Percentiles rank a stretch among this genome's conserved stretches.
These are phyloP conservation scores for Aphaenogaster ashmeadi DNA, from an alignment of 1,140 invertebrate species.

Conservation along the genomic window DNA sequence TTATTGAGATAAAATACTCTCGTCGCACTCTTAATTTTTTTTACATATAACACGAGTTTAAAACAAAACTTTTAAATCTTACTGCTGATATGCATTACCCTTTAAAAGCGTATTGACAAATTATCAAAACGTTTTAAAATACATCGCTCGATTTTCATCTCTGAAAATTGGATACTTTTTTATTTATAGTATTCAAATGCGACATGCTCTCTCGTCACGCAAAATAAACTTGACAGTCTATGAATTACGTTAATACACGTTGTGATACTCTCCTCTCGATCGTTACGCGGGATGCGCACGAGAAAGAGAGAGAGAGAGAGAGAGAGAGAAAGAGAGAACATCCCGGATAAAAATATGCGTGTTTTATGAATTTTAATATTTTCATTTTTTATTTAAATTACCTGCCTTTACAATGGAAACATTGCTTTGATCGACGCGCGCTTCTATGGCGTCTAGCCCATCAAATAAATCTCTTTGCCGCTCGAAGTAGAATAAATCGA, in stretches of 20 bases:
- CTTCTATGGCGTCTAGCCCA: slow-evolving; percentile 33
- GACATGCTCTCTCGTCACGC: not conserved
- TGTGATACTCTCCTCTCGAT: not conserved
- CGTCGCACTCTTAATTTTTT: not conserved
- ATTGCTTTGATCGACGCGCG: slow-evolving; percentile 49
- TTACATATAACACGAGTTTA: not conserved
- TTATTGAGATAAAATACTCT: not conserved
- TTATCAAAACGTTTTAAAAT: not conserved
- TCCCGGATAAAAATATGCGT: slow-evolving; percentile 31
- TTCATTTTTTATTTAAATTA: slow-evolving; percentile 58
- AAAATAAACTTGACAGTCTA: slow-evolving; percentile 31
- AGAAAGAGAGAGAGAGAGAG: not conserved
- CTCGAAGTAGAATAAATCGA: slow-evolving; percentile 57
- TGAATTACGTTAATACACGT: slow-evolving; percentile 29
- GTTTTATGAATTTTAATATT: slow-evolving; percentile 52
- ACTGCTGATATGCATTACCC: too few relatives aligned
- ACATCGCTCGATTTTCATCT: not conserved
- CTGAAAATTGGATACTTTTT: not conserved
- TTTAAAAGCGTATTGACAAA: not conserved
- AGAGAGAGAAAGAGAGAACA: not conserved
- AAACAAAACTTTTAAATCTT: not conserved
- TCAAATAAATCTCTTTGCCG: slow-evolving; percentile 58
- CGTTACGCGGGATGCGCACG: not conserved
- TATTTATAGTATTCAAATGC: not conserved
- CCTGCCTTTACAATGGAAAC: slow-evolving; percentile 40